Percentiles rank a stretch among this genome's conserved stretches.
Conservation (phyloP, 2,113 vertebrate genomes). For the Chaenogobius annularis region DNA sequence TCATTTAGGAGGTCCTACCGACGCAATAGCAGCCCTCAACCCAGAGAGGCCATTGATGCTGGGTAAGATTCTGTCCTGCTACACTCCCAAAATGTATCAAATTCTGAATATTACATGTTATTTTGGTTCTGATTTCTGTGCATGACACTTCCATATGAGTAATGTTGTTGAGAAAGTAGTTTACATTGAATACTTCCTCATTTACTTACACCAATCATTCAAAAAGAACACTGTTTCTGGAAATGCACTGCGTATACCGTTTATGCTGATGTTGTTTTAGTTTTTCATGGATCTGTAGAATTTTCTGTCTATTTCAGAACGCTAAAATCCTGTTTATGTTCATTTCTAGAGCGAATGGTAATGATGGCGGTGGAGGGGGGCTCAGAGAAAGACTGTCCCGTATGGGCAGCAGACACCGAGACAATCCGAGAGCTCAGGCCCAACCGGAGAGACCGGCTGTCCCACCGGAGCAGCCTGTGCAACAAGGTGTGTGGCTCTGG, state of each 20-base stretch:
- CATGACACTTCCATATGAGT: not conserved
- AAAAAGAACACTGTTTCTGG: not conserved
- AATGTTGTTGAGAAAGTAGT: not conserved
- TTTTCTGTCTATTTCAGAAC: not conserved
- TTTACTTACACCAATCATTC: not conserved
- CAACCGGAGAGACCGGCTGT: slow-evolving; percentile 46
- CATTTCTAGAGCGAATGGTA: slow-evolving; percentile 42
- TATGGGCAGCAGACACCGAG: slow-evolving; percentile 66
- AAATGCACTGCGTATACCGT: too few species aligned
- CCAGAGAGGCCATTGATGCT: slow-evolving; percentile 49
- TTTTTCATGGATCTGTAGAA: not conserved
- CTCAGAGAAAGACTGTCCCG: slow-evolving; percentile 71
- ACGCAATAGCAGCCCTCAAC: slow-evolving; percentile 49
- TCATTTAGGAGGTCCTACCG: slow-evolving; percentile 50
- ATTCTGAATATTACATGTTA: not conserved
- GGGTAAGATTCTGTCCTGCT: slow-evolving; percentile 50
- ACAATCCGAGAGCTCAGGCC: slow-evolving; percentile 54
- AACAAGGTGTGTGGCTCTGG: slow-evolving; percentile 42
- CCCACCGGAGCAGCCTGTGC: slow-evolving; percentile 23
- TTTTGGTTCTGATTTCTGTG: not conserved
- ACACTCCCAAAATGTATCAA: not conserved
- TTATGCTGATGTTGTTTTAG: too few species aligned
- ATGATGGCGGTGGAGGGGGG: slow-evolving; percentile 65
- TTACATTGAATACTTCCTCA: not conserved
- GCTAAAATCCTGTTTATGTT: not conserved